These are phyloP conservation scores for Micrastur ruficollis DNA, from an alignment of 2,797 vertebrate species.

Conservation along the genomic window DNA sequence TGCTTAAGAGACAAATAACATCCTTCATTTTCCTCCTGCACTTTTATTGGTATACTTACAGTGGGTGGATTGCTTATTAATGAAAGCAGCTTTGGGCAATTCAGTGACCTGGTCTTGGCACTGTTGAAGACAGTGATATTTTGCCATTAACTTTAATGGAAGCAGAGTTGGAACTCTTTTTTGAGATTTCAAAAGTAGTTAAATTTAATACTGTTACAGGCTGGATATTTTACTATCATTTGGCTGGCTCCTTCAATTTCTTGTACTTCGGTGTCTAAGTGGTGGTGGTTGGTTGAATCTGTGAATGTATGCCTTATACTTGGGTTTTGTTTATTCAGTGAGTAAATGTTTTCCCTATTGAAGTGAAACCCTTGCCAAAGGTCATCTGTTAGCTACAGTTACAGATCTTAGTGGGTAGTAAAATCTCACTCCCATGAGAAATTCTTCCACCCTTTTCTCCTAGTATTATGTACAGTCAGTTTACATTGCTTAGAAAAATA, in stretches of 20 bases:
- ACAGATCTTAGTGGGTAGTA: background rate
- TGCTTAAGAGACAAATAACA: background rate
- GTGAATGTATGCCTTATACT: background rate
- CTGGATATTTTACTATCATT: background rate
- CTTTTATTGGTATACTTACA: background rate
- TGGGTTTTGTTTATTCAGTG: constrained; percentile 35
- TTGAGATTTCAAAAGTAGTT: background rate
- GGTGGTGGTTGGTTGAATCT: background rate
- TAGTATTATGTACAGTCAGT: background rate
- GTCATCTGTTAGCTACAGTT: constrained; percentile 3
- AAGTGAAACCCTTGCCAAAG: constrained; percentile 20
- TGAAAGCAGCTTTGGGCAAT: background rate
- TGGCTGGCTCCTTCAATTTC: background rate
- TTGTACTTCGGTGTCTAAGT: background rate
- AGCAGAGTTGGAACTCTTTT: background rate
- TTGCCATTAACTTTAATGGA: background rate
- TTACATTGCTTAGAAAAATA: background rate
- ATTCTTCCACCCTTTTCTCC: background rate
- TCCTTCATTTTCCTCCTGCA: background rate
- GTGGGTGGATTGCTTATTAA: background rate
- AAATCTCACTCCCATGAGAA: background rate
- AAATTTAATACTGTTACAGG: background rate
- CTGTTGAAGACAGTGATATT: background rate
- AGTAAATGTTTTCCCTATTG: constrained; percentile 16
- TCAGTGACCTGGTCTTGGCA: background rate